Percentiles rank a stretch among this genome's conserved stretches.
Evolutionary conservation across 2,113 vertebrate genomes (phyloP).

Genomic region (Protomyctophum bolini): DNA sequence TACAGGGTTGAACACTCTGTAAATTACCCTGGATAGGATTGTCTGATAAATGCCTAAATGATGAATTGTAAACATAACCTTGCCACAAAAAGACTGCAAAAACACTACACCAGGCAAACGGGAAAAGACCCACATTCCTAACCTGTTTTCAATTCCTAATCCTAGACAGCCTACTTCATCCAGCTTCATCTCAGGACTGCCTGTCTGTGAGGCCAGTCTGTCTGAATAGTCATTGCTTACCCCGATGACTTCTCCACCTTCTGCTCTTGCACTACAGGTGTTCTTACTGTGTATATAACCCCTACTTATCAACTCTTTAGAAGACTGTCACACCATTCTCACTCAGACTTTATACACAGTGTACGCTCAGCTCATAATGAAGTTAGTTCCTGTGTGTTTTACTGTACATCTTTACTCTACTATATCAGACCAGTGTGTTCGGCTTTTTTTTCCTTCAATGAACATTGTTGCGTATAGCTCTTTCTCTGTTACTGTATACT

Average conservation of each 20-base stretch:
- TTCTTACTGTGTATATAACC: neutral
- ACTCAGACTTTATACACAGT: neutral
- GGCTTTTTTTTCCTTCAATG: neutral
- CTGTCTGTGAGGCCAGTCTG: neutral
- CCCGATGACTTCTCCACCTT: neutral
- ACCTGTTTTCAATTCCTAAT: slow-evolving; percentile 8
- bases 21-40: too few relatives aligned
- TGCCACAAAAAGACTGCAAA: slow-evolving; percentile 31
- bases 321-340: neutral
- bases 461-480: neutral
- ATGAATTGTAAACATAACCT: neutral
- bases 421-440: slow-evolving; percentile 1
- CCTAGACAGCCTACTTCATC: slow-evolving; percentile 27
- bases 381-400: neutral
- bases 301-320: neutral
- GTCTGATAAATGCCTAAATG: too few relatives aligned
- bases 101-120: slow-evolving; percentile 1
- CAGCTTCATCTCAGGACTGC: neutral
- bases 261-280: neutral
- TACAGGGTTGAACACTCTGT: too few relatives aligned
- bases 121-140: slow-evolving; percentile 48
- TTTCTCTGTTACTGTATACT: neutral
- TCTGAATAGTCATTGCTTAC: neutral
- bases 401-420: neutral
- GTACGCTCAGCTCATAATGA: too few relatives aligned